A percentile compares a stretch with the other conserved stretches of the same genome.
These are phyloP conservation scores for Archips crataeganus DNA, from an alignment of 2,888 invertebrate genomes.

Conservation along the genomic window DNA sequence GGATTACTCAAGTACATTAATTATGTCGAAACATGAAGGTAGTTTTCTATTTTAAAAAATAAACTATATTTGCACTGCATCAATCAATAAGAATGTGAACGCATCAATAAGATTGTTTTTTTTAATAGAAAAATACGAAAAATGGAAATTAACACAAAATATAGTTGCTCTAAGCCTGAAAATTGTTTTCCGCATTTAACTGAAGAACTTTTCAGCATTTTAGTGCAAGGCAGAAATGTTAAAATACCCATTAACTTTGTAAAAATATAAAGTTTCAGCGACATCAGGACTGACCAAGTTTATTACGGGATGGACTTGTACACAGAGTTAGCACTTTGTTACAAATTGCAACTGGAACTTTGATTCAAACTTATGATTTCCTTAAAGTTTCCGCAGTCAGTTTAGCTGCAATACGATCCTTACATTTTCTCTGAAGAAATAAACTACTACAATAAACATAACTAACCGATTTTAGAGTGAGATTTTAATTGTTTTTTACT, in stretches of 20 bases:
- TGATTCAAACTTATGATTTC: constrained; percentile 16
- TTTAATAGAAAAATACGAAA: no score
- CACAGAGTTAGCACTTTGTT: constrained; percentile 21
- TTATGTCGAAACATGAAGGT: no score
- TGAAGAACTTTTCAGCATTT: not conserved
- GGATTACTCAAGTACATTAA: no score
- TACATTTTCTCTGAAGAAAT: not conserved
- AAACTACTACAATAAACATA: not conserved
- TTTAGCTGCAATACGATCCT: not conserved
- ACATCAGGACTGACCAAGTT: constrained; percentile 25
- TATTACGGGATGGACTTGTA: constrained; percentile 25
- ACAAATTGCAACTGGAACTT: constrained; percentile 18
- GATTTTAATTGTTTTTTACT: no score
- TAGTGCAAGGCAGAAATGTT: constrained; percentile 12
- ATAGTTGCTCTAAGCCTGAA: no score
- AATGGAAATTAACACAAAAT: no score
- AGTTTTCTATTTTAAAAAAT: no score
- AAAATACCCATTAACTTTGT: constrained; percentile 14
- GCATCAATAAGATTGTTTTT: no score
- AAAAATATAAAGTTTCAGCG: constrained; percentile 25
- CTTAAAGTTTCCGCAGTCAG: not conserved
- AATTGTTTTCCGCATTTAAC: not conserved
- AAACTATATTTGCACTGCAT: no score
- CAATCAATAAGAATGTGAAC: no score
- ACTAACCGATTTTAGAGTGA: no score